These are phyloP conservation scores for Agrochola circellaris DNA, from an alignment of 2,888 invertebrate genomes.

Conservation along the genomic window DNA sequence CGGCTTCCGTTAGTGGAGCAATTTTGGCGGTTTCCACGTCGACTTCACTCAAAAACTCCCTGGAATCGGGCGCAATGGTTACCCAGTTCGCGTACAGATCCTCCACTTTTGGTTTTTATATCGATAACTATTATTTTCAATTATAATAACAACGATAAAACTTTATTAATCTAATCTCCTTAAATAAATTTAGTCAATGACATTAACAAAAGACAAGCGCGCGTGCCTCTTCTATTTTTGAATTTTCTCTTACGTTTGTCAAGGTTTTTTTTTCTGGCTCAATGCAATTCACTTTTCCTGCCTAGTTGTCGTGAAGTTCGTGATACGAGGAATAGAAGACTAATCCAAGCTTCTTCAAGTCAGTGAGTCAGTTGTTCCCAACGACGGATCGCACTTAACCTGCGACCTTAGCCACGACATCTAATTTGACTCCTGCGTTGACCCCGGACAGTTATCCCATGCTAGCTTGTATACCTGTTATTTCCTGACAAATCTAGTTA, in stretches of 20 bases:
- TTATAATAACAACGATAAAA: constrained; percentile 23
- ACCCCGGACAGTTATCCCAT: constrained; percentile 71
- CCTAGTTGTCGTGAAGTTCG: constrained; percentile 55
- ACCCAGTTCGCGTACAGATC: constrained; percentile 77
- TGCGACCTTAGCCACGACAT: constrained; percentile 77
- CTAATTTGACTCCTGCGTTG: constrained; percentile 82
- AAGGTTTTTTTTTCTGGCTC: constrained; percentile 6
- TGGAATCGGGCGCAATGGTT: constrained; percentile 78
- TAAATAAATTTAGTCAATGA: neutral
- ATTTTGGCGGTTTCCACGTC: constrained; percentile 84
- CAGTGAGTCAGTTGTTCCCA: constrained; percentile 69
- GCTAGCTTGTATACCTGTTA: constrained; percentile 39
- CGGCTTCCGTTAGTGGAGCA: constrained; percentile 85
- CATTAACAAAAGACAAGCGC: neutral
- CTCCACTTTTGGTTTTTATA: constrained; percentile 79
- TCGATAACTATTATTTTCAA: constrained; percentile 23
- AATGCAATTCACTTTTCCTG: constrained; percentile 10
- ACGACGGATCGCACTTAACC: constrained; percentile 78
- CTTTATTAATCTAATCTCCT: neutral
- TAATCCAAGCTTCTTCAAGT: constrained; percentile 57
- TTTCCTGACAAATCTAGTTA: constrained; percentile 32
- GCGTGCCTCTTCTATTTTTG: constrained; percentile 25
- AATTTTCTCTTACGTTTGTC: constrained; percentile 12
- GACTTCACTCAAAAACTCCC: constrained; percentile 81
- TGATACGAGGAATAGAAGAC: constrained; percentile 57